phyloP scores from a whole-genome alignment of 2,113 vertebrate genomes.

The Nipponia nippon region DNA sequence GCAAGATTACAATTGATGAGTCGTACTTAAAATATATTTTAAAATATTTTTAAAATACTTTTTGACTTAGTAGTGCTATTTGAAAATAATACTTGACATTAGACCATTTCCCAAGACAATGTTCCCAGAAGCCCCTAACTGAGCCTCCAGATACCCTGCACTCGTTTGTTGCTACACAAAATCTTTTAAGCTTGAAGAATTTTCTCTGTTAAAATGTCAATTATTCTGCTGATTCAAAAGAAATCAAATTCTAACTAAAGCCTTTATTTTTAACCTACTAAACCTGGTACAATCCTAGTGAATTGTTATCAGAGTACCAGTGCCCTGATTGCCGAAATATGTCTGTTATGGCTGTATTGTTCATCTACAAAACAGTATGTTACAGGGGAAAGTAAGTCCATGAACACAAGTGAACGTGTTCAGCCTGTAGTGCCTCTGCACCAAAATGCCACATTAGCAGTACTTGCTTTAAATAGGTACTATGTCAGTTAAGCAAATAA shows the following conservation, averaged over 20 bases:
- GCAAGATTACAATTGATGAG: neutral
- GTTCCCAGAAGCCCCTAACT: neutral
- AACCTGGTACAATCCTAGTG: neutral
- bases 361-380: neutral
- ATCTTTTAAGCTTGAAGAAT: neutral
- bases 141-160: neutral
- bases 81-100: neutral
- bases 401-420: neutral
- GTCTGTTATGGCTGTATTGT: neutral
- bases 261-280: neutral
- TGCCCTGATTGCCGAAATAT: neutral
- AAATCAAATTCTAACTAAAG: neutral
- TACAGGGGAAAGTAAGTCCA: neutral
- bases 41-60: neutral
- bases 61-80: neutral
- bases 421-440: neutral
- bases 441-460: neutral
- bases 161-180: neutral
- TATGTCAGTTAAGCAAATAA: neutral
- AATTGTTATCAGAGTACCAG: neutral
- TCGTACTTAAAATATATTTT: neutral
- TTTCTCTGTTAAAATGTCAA: neutral
- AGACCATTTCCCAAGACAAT: neutral
- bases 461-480: neutral
- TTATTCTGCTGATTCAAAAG: neutral